Evolutionary conservation across 1,140 invertebrate genomes (phyloP).

Genomic region (Cydia strobilella): DNA sequence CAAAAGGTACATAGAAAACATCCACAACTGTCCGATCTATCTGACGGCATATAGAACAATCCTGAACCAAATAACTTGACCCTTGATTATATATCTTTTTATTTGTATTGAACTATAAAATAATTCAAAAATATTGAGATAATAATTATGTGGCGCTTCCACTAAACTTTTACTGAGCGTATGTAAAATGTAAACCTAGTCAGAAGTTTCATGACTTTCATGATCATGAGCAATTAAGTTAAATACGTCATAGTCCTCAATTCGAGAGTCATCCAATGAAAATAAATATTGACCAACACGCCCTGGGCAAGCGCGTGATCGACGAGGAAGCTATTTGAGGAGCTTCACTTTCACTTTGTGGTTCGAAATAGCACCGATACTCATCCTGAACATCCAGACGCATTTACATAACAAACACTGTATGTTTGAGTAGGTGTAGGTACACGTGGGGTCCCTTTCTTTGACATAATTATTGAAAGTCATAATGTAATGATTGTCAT

Average conservation of each 20-base stretch:
- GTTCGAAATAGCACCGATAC: slow-evolving; percentile 40
- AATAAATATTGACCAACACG: not conserved
- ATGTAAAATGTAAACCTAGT: not conserved
- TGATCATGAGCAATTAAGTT: not conserved
- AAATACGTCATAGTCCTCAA: slow-evolving; percentile 6
- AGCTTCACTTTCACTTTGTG: slow-evolving; percentile 46
- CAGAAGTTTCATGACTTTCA: not conserved
- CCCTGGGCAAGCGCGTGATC: slow-evolving; percentile 15
- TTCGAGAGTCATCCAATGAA: slow-evolving; percentile 2
- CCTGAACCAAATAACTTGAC: no score
- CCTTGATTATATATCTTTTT: no score
- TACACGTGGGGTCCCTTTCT: no score
- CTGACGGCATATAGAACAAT: no score
- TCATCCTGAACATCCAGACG: slow-evolving; percentile 30
- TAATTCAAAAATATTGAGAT: no score
- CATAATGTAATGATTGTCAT: no score
- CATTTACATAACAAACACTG: not conserved
- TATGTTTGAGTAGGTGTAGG: no score
- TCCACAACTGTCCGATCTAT: no score
- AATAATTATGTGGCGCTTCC: not conserved
- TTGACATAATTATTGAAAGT: no score
- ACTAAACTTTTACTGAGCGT: no score
- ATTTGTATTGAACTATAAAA: no score
- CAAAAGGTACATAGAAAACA: no score
- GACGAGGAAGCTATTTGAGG: slow-evolving; percentile 21